Evolutionary conservation across 2,888 invertebrate genomes (phyloP).

Genomic region (Frankliniella fusca): DNA sequence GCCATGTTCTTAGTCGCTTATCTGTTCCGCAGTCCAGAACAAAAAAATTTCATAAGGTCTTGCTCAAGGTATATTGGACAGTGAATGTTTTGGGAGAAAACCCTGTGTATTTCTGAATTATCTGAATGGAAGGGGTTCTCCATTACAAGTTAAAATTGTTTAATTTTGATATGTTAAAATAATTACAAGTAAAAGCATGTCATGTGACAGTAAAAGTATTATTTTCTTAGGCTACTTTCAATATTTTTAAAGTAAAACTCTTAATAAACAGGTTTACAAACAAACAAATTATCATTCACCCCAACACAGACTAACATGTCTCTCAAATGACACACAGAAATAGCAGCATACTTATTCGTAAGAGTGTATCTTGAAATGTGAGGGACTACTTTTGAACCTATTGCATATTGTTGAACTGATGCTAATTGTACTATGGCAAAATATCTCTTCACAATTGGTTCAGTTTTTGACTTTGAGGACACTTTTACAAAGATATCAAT

Average conservation of each 20-base stretch:
- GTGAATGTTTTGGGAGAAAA: too few relatives aligned
- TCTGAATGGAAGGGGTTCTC: too few relatives aligned
- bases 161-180: too few relatives aligned
- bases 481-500: background rate
- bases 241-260: background rate
- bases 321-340: background rate
- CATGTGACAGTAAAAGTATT: too few relatives aligned
- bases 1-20: too few relatives aligned
- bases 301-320: background rate
- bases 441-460: background rate
- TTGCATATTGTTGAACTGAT: background rate
- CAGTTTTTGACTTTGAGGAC: background rate
- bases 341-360: background rate
- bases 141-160: too few relatives aligned
- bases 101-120: too few relatives aligned
- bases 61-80: too few relatives aligned
- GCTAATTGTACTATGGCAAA: background rate
- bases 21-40: too few relatives aligned
- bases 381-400: background rate
- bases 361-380: background rate
- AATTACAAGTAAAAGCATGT: too few relatives aligned
- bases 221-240: too few relatives aligned
- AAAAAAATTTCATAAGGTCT: too few relatives aligned
- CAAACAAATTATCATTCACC: background rate
- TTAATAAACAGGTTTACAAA: background rate